Conservation (phyloP, 2,888 invertebrate species). For the Coenonympha arcania region DNA sequence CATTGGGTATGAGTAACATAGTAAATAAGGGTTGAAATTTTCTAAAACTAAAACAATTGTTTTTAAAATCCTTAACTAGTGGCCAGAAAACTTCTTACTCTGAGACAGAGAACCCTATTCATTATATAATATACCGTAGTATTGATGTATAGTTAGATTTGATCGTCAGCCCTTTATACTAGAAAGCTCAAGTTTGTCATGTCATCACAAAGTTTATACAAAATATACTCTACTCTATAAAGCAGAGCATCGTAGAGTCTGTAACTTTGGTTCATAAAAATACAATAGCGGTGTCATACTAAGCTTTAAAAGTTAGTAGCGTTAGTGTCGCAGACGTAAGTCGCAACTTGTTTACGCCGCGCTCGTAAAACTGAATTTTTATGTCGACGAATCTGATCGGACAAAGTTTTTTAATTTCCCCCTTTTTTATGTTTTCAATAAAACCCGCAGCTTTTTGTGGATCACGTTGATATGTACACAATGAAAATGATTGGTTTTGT, state of each 20-base stretch:
- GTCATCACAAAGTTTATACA: background rate
- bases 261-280: slow-evolving; percentile 14
- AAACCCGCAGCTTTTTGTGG: slow-evolving; percentile 21
- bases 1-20: too few relatives aligned
- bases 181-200: too few relatives aligned
- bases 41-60: too few relatives aligned
- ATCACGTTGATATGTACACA: background rate
- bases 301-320: slow-evolving; percentile 29
- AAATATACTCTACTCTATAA: background rate
- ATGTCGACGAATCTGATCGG: slow-evolving; percentile 42
- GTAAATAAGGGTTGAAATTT: too few relatives aligned
- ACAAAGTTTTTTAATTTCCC: slow-evolving; percentile 55
- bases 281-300: slow-evolving; percentile 21
- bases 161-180: too few relatives aligned
- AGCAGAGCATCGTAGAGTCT: background rate
- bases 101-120: too few relatives aligned
- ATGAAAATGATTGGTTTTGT: background rate
- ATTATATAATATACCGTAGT: too few relatives aligned
- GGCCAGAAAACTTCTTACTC: too few relatives aligned
- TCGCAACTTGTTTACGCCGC: slow-evolving; percentile 36
- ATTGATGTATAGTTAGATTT: too few relatives aligned
- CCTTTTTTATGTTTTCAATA: slow-evolving; percentile 40
- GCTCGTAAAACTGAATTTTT: slow-evolving; percentile 54
- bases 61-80: too few relatives aligned
- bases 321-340: slow-evolving; percentile 25